A percentile compares a stretch with the other conserved stretches of the same genome.
Evolutionary conservation across 2,888 invertebrate species (phyloP).

Genomic region (Ophonus ardosiacus): DNA sequence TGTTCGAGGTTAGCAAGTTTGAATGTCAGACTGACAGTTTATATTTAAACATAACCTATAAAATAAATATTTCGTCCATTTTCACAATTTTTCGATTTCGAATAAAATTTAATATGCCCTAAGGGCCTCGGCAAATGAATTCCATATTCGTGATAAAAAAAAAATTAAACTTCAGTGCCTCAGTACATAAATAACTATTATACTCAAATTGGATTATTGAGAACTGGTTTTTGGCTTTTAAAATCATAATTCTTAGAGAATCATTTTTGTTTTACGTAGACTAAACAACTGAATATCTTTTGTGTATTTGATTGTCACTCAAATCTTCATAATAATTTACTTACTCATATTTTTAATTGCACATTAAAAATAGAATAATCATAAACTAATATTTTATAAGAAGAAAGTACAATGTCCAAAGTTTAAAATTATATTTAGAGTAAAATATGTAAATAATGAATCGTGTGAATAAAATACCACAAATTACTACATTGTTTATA

Average conservation of each 20-base stretch:
- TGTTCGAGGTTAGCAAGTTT: too few relatives aligned
- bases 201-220: not conserved
- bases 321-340: not conserved
- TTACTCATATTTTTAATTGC: not conserved
- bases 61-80: too few relatives aligned
- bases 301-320: not conserved
- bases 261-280: not conserved
- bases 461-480: not conserved
- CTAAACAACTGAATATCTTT: constrained; percentile 8
- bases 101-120: too few relatives aligned
- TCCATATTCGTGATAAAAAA: too few relatives aligned
- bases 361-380: not conserved
- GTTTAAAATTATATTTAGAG: not conserved
- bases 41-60: too few relatives aligned
- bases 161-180: too few relatives aligned
- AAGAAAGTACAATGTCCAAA: not conserved
- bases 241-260: constrained; percentile 11
- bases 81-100: too few relatives aligned
- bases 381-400: not conserved
- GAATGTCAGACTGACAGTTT: too few relatives aligned
- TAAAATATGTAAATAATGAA: not conserved
- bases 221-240: not conserved
- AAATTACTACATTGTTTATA: not conserved
- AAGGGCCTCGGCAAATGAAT: too few relatives aligned
- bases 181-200: too few relatives aligned